These are phyloP conservation scores for Atherinomorus stipes DNA, from an alignment of 2,113 vertebrate genomes.

Conservation along the genomic window DNA sequence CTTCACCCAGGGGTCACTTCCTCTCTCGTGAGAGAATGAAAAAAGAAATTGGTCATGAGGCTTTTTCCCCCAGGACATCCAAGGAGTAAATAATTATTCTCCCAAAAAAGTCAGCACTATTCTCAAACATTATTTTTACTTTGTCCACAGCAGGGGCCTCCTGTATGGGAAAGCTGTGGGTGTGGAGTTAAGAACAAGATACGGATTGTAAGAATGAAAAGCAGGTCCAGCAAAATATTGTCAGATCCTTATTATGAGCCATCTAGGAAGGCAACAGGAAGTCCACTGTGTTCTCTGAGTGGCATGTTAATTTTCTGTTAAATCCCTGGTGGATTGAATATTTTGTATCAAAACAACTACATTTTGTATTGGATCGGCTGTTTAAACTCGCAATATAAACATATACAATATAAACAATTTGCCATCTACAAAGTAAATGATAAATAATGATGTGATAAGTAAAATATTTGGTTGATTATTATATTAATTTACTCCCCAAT, in stretches of 20 bases:
- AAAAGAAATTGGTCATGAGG: conserved; percentile 56
- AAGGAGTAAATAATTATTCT: conserved; percentile 93
- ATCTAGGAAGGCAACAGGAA: conserved; percentile 6
- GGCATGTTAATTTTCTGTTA: conserved; percentile 30
- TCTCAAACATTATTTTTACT: conserved; percentile 92
- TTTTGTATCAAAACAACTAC: neutral
- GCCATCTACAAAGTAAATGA: neutral
- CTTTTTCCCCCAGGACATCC: conserved; percentile 87
- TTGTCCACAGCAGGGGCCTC: conserved; percentile 82
- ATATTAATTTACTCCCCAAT: too few relatives aligned
- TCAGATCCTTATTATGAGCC: conserved; percentile 49
- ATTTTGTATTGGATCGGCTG: neutral
- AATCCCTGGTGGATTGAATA: neutral
- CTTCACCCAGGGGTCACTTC: conserved; percentile 54
- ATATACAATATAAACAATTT: neutral
- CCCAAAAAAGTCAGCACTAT: conserved; percentile 93
- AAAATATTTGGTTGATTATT: neutral
- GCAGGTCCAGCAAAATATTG: conserved; percentile 60
- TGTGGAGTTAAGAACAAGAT: conserved; percentile 81
- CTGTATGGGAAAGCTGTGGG: conserved; percentile 90
- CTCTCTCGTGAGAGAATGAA: conserved; percentile 59
- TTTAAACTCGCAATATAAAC: neutral
- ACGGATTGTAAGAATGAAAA: conserved; percentile 44
- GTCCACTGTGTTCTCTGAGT: conserved; percentile 6
- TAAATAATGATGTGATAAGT: neutral